Evolutionary conservation across 2,797 vertebrate species (phyloP), one percentile per base, ranked within the genome.

Genomic region (Amazona ochrocephala): DNA sequence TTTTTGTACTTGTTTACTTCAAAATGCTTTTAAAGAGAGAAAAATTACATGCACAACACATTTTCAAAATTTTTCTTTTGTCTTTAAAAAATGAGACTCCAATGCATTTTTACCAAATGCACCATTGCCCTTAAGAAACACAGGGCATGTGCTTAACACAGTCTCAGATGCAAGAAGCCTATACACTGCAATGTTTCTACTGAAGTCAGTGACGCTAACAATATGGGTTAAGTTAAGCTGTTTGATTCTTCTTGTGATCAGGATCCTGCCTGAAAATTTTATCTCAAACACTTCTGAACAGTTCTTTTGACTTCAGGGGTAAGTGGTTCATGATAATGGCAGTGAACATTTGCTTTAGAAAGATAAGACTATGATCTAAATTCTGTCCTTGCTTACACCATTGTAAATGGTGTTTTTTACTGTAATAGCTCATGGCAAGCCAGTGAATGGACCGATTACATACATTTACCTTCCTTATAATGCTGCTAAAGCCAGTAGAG

Each of bases 121-220:
- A 32, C 51, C 3, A 26, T 10, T 70, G 62, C 23, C 70, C 23
- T 67, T 42, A 30, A 48, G 67, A 77, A 86, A 47, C 50, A 19
- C 0, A 0, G 32, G 39, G 15, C 21, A 5, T 0, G 0, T 9
- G 76, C 18, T 76, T 11, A 51, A 16, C 3, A 0, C 3, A 8
- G 51, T 15, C 53, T 44, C 4, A 1, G 21, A 68, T 3, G 5
- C 2, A 1, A 11, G 51, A 54, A 75, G 42, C 78, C 62, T 16
- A 64, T 14, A 1, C 14, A 26, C 29, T 34, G 71, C 56, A 32
- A 45, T 2, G 32, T 45, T 62, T 4, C 47, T 62, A 18, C 74
- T 61, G 19, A 29, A 93, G 18, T 5, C 86, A 30, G 62, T 7
- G 65, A 68, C 90, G 88, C 45, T 82, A 74, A 18, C 23, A 56